These are phyloP conservation scores for Cylindroiulus punctatus DNA, from an alignment of 2,888 invertebrate species.

Conservation along the genomic window DNA sequence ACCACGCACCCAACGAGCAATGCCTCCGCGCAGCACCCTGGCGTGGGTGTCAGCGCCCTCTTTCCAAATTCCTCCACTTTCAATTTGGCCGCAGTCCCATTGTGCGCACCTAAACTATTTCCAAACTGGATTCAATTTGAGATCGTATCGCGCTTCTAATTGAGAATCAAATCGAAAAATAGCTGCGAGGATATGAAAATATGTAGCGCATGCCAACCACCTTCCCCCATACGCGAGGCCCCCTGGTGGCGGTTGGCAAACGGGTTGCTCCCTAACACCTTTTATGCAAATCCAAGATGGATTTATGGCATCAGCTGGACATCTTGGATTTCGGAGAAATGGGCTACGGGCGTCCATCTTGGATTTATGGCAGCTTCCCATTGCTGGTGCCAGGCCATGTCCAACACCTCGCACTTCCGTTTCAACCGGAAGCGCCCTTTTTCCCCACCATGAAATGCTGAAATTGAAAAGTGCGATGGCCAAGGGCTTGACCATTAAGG, in stretches of 20 bases:
- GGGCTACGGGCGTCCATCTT: conserved; percentile 6
- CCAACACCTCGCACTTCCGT: conserved; percentile 20
- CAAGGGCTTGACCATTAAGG: conserved; percentile 30
- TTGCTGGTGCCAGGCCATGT: neutral
- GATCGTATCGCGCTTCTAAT: conserved; percentile 16
- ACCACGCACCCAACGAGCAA: neutral
- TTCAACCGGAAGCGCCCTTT: conserved; percentile 5
- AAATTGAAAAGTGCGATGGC: conserved; percentile 2
- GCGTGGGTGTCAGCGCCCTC: conserved; percentile 29
- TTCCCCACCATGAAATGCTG: neutral
- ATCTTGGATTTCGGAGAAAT: neutral
- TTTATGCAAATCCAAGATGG: neutral
- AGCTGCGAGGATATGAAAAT: neutral
- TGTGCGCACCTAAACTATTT: conserved; percentile 7
- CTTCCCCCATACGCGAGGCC: conserved; percentile 2
- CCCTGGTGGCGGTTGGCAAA: neutral
- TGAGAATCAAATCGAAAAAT: conserved; percentile 34
- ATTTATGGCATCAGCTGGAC: neutral
- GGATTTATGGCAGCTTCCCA: conserved; percentile 17
- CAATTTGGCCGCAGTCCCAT: neutral
- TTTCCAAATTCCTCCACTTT: conserved; percentile 6
- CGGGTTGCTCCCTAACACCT: neutral
- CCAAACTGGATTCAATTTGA: conserved; percentile 22
- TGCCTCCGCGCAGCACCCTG: neutral
- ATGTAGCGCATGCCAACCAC: conserved; percentile 32